Conservation (phyloP, 1,140 invertebrate species). For the Fopius arisanus region DNA sequence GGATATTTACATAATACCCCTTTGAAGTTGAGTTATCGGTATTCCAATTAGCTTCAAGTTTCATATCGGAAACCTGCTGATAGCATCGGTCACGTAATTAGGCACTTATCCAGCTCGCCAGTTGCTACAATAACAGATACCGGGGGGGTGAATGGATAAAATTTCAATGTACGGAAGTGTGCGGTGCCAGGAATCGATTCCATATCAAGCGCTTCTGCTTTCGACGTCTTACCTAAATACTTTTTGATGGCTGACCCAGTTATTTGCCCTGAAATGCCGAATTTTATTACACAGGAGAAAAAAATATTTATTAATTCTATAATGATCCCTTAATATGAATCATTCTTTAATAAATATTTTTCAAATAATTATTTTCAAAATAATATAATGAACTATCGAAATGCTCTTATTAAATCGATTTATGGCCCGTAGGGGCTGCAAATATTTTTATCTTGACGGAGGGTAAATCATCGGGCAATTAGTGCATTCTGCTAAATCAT, state of each 20-base stretch:
- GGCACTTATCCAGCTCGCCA: conserved; percentile 42
- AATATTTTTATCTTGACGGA: not conserved
- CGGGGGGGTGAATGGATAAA: not conserved
- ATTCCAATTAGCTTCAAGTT: conserved; percentile 47
- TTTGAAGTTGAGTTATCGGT: conserved; percentile 28
- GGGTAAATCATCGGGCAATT: not conserved
- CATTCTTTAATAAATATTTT: too few relatives aligned
- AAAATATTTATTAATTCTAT: too few relatives aligned
- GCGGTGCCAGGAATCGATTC: conserved; percentile 19
- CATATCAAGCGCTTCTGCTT: not conserved
- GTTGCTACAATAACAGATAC: not conserved
- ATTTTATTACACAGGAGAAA: too few relatives aligned
- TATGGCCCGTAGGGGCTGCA: not conserved
- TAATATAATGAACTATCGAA: too few relatives aligned
- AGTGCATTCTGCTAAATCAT: not conserved
- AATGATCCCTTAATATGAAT: too few relatives aligned
- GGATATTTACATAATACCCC: not conserved
- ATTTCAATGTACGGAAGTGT: not conserved
- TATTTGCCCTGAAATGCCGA: not conserved
- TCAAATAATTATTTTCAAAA: too few relatives aligned
- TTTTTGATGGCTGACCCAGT: conserved; percentile 19
- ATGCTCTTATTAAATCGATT: too few relatives aligned
- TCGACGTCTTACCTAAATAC: not conserved
- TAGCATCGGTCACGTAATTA: conserved; percentile 45
- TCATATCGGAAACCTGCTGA: conserved; percentile 34